Evolutionary conservation across 2,113 vertebrate species (phyloP).

Genomic region (Hylia prasina): DNA sequence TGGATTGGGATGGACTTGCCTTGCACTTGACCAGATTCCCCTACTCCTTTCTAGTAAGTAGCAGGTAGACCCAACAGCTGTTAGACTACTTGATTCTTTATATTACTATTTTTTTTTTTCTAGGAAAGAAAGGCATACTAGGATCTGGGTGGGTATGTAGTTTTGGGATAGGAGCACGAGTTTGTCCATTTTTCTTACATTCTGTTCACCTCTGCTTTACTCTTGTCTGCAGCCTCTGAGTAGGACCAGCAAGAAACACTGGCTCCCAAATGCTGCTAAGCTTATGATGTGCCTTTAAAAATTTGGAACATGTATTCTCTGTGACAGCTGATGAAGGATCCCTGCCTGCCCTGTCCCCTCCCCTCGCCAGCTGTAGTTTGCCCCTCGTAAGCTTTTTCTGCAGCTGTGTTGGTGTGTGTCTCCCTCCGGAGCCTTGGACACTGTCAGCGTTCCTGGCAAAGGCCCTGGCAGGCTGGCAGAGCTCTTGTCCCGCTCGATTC

Average conservation of each 20-base stretch:
- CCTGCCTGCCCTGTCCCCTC: constrained; percentile 28
- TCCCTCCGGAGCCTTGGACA: background rate
- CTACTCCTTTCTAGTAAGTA: background rate
- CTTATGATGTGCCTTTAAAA: constrained; percentile 61
- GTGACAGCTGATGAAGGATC: constrained; percentile 32
- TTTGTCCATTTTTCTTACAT: constrained; percentile 4
- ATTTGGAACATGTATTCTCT: background rate
- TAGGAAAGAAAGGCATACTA: constrained; percentile 26
- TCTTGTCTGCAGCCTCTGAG: constrained; percentile 44
- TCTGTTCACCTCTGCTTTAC: constrained; percentile 6
- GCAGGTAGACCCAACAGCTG: background rate
- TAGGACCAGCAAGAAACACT: constrained; percentile 32
- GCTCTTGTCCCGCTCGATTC: background rate
- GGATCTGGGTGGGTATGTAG: background rate
- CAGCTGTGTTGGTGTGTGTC: constrained; percentile 23
- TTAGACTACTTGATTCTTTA: background rate
- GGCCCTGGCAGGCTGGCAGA: background rate
- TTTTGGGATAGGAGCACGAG: constrained; percentile 4
- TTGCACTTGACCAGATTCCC: constrained; percentile 31
- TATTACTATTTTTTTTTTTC: background rate
- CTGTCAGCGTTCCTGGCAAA: background rate
- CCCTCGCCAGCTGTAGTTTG: constrained; percentile 14
- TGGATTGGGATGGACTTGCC: background rate
- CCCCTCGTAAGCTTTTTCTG: constrained; percentile 6
- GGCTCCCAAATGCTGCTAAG: constrained; percentile 59